Base-by-base conservation (phyloP, 2,797 vertebrate genomes). In the Phataginus tetradactyla region DNA sequence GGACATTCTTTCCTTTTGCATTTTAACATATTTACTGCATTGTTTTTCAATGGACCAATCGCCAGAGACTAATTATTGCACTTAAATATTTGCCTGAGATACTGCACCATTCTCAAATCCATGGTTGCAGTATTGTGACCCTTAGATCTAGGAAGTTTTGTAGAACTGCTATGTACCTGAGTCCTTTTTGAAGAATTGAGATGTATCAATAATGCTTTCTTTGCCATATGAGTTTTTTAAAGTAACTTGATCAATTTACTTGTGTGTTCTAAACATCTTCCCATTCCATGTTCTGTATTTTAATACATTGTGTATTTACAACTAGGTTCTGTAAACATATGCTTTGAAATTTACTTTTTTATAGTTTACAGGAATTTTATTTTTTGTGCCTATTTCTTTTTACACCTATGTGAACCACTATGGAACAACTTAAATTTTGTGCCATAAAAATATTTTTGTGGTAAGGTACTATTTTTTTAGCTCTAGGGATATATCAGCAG, bases 401-500 rank as follows among this genome's bases (percentile, higher is more conserved):
- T 98, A 98, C 98, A 98, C 94, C 98, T 98, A 94, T 95, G 98
- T 98, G 98, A 97, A 98, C 96, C 95, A 98, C 97, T 97, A 94
- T 98, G 97, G 97, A 96, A 98, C 97, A 97, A 98, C 98, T 98
- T 98, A 98, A 97, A 98, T 97, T 98, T 98, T 98, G 97, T 99
- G 98, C 98, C 99, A 99, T 98, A 98, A 98, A 98, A 98, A 98
- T 98, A 98, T 98, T 98, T 98, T 98, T 98, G 97, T 98, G 98
- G 98, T 98, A 98, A 98, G 97, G 98, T 98, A 98, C 98, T 99
- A 97, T 98, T 98, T 98, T 98, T 98, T 98, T 98, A 98, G 98
- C 59, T 13, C 97, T 98, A 98, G 97, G 97, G 97, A 95, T 98
- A 91, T 97, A 98, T 96, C 98, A 97, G 93, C 64, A 86, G 96